Evolutionary conservation across 2,888 invertebrate genomes (phyloP), one percentile per base, ranked within the genome.

Genomic region (Lamellibrachia satsuma): DNA sequence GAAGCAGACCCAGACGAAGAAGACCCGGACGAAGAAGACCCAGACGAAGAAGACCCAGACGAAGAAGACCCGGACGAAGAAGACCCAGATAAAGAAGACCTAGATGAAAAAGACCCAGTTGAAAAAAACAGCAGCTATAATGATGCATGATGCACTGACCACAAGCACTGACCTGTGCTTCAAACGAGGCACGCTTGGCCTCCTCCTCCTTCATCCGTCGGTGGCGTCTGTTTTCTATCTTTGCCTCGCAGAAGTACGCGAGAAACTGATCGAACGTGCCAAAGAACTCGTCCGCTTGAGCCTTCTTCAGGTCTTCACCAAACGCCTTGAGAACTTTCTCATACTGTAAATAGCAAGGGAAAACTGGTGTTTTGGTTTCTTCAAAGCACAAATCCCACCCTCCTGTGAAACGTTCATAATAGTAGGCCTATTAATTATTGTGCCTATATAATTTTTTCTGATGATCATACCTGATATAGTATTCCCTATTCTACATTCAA

Each of bases 241-340:
- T 97, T 0, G 99, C 98, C 96, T 99, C 99, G 9, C 97, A 97
- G 95, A 99, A 97, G 51, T 98, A 98, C 52, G 97, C 97, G 9
- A 99, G 97, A 97, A 99, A 99, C 3, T 98, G 97, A 97, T 99
- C 99, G 95, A 99, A 98, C 91, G 98, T 98, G 2, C 98, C 98
- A 97, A 99, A 99, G 97, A 99, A 98, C 96, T 98, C 98, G 95
- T 99, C 99, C 0, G 99, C 99, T 93, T 99, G 98, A 7, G 95
- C 95, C 0, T 97, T 97, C 6, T 98, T 97, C 11, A 96, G 95
- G 95, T 99, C 99, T 96, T 99, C 99, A 60, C 99, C 99, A 96
- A 99, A 99, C 1, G 98, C 97, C 94, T 98, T 97, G 4, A 98
- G 98, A 7, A 98, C 98, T 93, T 98, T 97, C 95, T 98, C 98